phyloP scores from a whole-genome alignment of 2,113 vertebrate species.

The Dryoscopus gambensis region DNA sequence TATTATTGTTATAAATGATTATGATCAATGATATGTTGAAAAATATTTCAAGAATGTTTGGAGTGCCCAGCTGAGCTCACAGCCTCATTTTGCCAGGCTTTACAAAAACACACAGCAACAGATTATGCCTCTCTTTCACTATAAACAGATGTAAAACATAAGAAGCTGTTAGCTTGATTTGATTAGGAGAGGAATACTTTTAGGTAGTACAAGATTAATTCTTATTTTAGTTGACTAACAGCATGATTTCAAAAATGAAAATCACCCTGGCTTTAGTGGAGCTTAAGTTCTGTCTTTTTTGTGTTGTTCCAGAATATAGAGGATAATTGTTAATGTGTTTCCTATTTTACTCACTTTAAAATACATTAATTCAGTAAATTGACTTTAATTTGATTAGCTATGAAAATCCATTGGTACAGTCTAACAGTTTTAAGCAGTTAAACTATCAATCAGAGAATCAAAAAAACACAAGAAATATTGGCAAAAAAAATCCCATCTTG shows the following conservation, averaged over 20 bases:
- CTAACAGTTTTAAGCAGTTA: not conserved
- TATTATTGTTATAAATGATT: not conserved
- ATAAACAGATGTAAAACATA: not conserved
- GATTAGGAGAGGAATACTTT: not conserved
- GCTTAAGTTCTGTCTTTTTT: not conserved
- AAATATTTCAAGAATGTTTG: not conserved
- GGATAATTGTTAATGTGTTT: not conserved
- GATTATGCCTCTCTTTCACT: not conserved
- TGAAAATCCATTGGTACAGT: not conserved
- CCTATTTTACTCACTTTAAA: not conserved
- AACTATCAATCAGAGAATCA: not conserved
- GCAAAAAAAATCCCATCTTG: rapidly evolving
- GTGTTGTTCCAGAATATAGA: not conserved
- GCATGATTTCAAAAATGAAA: not conserved
- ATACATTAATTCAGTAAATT: not conserved
- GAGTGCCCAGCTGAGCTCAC: not conserved
- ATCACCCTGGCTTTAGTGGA: not conserved
- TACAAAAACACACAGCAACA: not conserved
- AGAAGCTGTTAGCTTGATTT: not conserved
- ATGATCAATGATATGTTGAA: not conserved
- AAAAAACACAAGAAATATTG: not conserved
- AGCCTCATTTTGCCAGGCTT: not conserved
- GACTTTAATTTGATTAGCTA: not conserved
- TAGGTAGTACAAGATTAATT: not conserved
- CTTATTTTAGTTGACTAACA: not conserved